Conservation (phyloP, 1,140 invertebrate species). For the Pogonus chalceus region DNA sequence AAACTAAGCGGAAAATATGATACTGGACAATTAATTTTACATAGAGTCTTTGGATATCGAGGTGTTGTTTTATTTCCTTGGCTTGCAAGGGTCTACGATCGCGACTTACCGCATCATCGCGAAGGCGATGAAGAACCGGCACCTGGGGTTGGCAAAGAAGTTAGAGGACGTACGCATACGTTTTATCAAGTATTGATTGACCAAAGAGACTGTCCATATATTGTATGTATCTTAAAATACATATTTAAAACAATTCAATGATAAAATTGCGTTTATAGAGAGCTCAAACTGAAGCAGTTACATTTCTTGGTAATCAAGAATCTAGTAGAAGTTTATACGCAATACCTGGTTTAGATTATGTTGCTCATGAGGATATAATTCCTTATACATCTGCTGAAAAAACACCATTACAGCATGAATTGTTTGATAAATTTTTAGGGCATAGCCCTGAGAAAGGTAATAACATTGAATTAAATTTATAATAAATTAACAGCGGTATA, state of each 20-base stretch:
- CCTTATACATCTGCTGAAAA: constrained; percentile 75
- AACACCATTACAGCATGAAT: constrained; percentile 80
- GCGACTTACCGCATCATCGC: constrained; percentile 56
- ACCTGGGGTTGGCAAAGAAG: constrained; percentile 64
- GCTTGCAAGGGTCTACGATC: constrained; percentile 87
- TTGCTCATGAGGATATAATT: constrained; percentile 90
- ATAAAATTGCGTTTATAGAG: constrained; percentile 46
- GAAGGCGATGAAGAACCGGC: constrained; percentile 27
- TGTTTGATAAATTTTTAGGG: constrained; percentile 92
- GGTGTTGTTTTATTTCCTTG: constrained; percentile 94
- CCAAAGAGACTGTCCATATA: constrained; percentile 88
- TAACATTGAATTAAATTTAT: neutral
- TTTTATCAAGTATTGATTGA: constrained; percentile 97
- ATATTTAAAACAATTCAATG: constrained; percentile 1
- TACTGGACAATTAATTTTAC: constrained; percentile 90
- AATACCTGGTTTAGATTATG: constrained; percentile 92
- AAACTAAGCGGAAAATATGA: constrained; percentile 86
- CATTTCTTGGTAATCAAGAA: constrained; percentile 94
- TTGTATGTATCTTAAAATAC: constrained; percentile 44
- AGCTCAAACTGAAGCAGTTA: constrained; percentile 93
- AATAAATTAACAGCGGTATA: constrained; percentile 14
- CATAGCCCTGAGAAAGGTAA: constrained; percentile 67
- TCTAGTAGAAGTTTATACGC: constrained; percentile 87
- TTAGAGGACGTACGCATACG: constrained; percentile 82
- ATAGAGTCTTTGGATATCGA: constrained; percentile 90